Evolutionary conservation across 64 coral and sea anemone species (phyloP).

Genomic region (Dendronephthya gigantea): DNA sequence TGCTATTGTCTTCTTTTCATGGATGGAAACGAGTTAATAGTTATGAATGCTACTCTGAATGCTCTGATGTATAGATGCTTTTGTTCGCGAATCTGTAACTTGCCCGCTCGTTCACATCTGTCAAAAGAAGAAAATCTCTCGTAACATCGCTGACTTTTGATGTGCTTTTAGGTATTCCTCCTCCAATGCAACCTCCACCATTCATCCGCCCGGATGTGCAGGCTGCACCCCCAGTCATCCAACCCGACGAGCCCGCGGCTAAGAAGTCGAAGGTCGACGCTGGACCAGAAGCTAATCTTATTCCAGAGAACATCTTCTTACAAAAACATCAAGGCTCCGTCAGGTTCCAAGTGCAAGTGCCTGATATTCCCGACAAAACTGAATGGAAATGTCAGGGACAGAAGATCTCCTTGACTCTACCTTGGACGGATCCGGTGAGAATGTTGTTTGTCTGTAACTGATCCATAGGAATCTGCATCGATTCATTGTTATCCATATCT

Average conservation of each 20-base stretch:
- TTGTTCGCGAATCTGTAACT: too few species aligned
- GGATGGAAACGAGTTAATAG: too few species aligned
- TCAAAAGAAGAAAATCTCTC: too few species aligned
- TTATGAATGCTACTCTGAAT: too few species aligned
- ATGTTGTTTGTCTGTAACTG: too few species aligned
- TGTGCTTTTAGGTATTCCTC: slow-evolving; percentile 50
- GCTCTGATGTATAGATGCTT: too few species aligned
- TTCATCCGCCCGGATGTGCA: slow-evolving; percentile 43
- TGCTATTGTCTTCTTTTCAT: too few species aligned
- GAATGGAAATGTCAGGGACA: slow-evolving; percentile 90
- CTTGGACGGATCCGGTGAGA: slow-evolving; percentile 78
- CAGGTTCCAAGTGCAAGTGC: slow-evolving; percentile 86
- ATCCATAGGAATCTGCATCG: too few species aligned
- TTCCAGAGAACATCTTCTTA: slow-evolving; percentile 76
- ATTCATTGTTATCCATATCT: too few species aligned
- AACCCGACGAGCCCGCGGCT: slow-evolving; percentile 53
- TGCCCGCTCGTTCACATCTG: too few species aligned
- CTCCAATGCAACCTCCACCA: slow-evolving; percentile 38
- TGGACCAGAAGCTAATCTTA: slow-evolving; percentile 66
- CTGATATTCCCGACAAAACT: slow-evolving; percentile 72
- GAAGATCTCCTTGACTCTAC: slow-evolving; percentile 66
- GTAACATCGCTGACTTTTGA: too few species aligned
- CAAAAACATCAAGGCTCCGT: slow-evolving; percentile 52
- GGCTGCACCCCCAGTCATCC: slow-evolving; percentile 45
- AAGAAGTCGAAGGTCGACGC: slow-evolving; percentile 82